phyloP scores from a whole-genome alignment of 2,888 invertebrate species.

The Phyto melanocephala region DNA sequence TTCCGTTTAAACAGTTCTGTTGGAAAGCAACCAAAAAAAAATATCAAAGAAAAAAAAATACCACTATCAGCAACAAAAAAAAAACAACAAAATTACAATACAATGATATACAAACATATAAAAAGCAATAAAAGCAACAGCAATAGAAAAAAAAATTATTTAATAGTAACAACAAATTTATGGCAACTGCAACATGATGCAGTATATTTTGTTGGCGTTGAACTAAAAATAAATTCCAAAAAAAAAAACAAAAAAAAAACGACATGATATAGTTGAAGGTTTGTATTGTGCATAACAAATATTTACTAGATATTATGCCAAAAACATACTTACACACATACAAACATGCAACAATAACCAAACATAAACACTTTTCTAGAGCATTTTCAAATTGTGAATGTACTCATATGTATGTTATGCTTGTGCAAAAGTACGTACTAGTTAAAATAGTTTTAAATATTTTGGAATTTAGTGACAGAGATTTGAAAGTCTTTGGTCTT shows the following conservation, averaged over 20 bases:
- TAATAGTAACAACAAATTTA: constrained; percentile 53
- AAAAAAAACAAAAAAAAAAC: constrained; percentile 16
- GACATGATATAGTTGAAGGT: constrained; percentile 29
- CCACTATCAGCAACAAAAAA: constrained; percentile 3
- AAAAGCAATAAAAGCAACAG: neutral
- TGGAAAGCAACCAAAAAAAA: constrained; percentile 52
- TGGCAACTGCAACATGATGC: constrained; percentile 63
- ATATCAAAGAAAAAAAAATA: too few relatives aligned
- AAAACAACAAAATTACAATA: constrained; percentile 7
- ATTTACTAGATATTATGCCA: constrained; percentile 45
- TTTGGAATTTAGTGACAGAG: too few relatives aligned
- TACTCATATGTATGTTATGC: too few relatives aligned
- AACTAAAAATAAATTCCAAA: constrained; percentile 1
- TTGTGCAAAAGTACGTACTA: too few relatives aligned
- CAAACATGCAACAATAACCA: neutral
- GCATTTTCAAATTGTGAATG: too few relatives aligned
- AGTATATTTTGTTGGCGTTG: constrained; percentile 38
- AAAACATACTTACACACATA: constrained; percentile 4
- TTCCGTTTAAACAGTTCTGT: constrained; percentile 59
- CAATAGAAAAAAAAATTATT: constrained; percentile 21
- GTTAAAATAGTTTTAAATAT: too few relatives aligned
- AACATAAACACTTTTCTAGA: neutral
- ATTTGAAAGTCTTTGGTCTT: too few relatives aligned
- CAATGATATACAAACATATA: neutral
- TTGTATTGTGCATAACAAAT: constrained; percentile 41